Conservation (phyloP, 2,797 vertebrate species). For the Hippoglossus hippoglossus region DNA sequence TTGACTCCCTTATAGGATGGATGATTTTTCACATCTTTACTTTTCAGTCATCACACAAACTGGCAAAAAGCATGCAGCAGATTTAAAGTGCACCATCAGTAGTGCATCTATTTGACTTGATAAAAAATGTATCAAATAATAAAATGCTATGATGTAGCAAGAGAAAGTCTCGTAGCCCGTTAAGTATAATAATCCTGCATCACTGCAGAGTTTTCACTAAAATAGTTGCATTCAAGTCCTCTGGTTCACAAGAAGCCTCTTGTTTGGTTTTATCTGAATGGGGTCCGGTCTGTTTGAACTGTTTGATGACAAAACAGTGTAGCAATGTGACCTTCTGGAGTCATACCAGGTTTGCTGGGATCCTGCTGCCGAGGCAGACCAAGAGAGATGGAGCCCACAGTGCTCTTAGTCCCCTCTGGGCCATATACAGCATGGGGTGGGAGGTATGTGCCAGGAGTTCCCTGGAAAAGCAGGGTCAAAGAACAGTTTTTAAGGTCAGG, state of each 20-base stretch:
- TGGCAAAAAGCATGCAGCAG: not conserved
- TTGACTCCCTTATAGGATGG: not conserved
- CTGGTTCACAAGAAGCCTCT: not conserved
- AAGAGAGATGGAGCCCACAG: conserved; percentile 96
- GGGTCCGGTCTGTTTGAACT: not conserved
- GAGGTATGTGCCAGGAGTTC: conserved; percentile 96
- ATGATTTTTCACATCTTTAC: not conserved
- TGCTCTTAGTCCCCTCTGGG: conserved; percentile 91
- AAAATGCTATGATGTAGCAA: too few species aligned
- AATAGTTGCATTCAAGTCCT: not conserved
- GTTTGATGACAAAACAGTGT: not conserved
- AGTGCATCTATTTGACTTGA: too few species aligned
- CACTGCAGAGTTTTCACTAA: not conserved
- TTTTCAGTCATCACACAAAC: not conserved
- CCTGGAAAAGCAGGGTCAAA: conserved; percentile 80
- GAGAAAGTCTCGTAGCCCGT: too few species aligned
- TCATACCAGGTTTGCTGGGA: conserved; percentile 90
- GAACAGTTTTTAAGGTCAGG: conserved; percentile 35
- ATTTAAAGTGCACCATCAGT: too few species aligned
- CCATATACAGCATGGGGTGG: conserved; percentile 91
- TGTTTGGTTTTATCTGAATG: not conserved
- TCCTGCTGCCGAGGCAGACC: conserved; percentile 97
- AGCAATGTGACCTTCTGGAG: conserved; percentile 6
- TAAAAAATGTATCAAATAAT: too few species aligned
- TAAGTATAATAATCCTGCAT: not conserved